Evolutionary conservation across 2,113 vertebrate genomes (phyloP), one percentile per base, ranked within the genome.

Genomic region (Takifugu bimaculatus): DNA sequence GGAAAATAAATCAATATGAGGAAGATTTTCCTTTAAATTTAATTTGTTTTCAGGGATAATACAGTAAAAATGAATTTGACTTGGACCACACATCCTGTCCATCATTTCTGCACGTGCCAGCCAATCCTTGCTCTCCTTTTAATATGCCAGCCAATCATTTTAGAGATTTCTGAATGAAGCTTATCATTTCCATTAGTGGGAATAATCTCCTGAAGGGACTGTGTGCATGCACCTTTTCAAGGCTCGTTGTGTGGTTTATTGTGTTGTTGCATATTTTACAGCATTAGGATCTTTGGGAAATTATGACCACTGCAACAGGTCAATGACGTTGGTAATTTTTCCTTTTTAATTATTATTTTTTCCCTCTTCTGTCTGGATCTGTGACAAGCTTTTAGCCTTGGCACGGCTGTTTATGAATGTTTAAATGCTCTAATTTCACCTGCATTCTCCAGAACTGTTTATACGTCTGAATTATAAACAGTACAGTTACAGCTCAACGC

Each of bases 241-340:
- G 93, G 91, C 90, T 90, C 91, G 67, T 92, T 91, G 63, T 93
- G 91, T 94, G 93, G 91, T 93, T 94, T 85, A 93, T 93, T 93
- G 93, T 95, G 93, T 95, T 96, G 94, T 95, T 94, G 92, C 93
- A 92, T 95, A 95, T 95, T 94, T 95, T 95, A 86, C 94, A 96
- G 94, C 94, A 93, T 94, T 96, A 96, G 93, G 93, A 94, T 94
- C 94, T 95, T 91, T 95, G 93, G 94, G 93, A 94, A 91, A 93
- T 94, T 93, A 93, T 95, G 92, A 95, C 91, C 93, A 91, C 93
- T 90, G 92, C 93, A 93, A 92, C 93, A 94, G 93, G 93, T 95
- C 94, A 94, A 93, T 93, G 92, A 93, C 92, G 91, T 94, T 95
- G 94, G 95, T 97, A 95, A 97, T 93, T 93, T 90, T 92, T 90